phyloP scores from a whole-genome alignment of 2,113 vertebrate species.

The Psophia crepitans region DNA sequence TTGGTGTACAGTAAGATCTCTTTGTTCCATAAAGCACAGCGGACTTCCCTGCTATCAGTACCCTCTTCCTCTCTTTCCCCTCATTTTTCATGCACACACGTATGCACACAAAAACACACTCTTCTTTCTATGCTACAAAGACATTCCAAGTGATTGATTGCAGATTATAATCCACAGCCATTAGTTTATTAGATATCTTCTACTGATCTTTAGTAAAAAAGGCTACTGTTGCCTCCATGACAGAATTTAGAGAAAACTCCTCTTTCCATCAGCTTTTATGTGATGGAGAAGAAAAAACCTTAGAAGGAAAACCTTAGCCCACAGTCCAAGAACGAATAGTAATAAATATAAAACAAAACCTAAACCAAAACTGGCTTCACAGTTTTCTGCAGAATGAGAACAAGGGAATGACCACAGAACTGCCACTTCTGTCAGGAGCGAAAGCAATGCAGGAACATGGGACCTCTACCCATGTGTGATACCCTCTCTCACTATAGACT shows the following conservation, averaged over 20 bases:
- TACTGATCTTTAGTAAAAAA: neutral
- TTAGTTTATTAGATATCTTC: neutral
- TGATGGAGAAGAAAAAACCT: neutral
- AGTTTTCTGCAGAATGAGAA: neutral
- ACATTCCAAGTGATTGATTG: neutral
- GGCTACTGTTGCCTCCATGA: neutral
- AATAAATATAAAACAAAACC: neutral
- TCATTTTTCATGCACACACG: accelerated
- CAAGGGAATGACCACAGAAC: neutral
- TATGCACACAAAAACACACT: neutral
- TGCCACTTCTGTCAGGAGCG: neutral
- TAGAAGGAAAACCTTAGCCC: neutral
- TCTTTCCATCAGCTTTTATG: neutral
- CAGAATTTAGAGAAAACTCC: neutral
- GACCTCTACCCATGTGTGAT: neutral
- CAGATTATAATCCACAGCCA: neutral
- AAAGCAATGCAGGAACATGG: neutral
- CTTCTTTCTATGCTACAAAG: neutral
- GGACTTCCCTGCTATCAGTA: neutral
- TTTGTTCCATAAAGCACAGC: neutral
- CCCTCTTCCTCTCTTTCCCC: neutral
- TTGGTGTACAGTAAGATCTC: neutral
- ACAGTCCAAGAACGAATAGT: neutral
- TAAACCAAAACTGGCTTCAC: neutral
- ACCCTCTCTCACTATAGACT: neutral